Evolutionary conservation across 2,113 vertebrate genomes (phyloP).

Genomic region (Hydrochoerus hydrochaeris): DNA sequence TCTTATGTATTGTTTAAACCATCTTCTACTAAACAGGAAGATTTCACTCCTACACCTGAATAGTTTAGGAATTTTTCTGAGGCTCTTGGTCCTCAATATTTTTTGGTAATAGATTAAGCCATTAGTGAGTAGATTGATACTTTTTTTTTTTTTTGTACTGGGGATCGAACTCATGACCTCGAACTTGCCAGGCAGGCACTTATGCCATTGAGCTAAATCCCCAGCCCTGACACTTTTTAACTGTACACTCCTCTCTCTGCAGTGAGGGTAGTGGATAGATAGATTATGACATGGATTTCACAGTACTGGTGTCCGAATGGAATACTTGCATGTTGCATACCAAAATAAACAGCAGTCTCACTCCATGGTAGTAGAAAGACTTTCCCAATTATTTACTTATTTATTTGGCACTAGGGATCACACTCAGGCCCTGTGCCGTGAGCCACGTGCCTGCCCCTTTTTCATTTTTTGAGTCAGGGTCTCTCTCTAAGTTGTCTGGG

Average conservation of each 20-base stretch:
- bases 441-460: neutral
- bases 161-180: too few relatives aligned
- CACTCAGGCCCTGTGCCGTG: neutral
- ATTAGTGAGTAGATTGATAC: fast-evolving
- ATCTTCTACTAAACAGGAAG: neutral
- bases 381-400: neutral
- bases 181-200: too few relatives aligned
- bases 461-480: neutral
- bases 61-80: neutral
- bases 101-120: neutral
- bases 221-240: neutral
- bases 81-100: neutral
- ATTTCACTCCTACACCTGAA: neutral
- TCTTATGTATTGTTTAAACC: neutral
- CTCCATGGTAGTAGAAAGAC: neutral
- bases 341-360: neutral
- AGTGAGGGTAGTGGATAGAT: neutral
- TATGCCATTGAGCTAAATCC: too few relatives aligned
- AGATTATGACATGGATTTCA: neutral
- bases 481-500: neutral
- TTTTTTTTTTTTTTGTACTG: neutral
- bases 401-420: neutral
- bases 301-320: neutral
- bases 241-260: neutral
- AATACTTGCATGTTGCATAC: fast-evolving